phyloP scores from a whole-genome alignment of 2,113 vertebrate species.

The Mugil cephalus region DNA sequence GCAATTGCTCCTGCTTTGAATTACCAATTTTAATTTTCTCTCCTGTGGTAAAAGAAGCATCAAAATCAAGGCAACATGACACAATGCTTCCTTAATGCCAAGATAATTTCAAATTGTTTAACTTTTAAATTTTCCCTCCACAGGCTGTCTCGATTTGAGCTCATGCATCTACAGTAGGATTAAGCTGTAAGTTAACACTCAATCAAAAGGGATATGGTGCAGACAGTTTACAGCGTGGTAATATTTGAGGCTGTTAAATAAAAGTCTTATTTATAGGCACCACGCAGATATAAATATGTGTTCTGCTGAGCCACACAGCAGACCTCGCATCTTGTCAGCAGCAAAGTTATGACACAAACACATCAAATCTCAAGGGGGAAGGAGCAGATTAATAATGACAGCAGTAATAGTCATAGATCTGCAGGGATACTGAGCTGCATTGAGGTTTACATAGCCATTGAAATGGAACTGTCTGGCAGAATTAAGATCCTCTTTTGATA shows the following conservation, averaged over 20 bases:
- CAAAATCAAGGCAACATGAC: too few species aligned
- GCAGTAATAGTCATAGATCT: slow-evolving; percentile 10
- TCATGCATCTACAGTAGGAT: too few species aligned
- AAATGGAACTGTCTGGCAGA: slow-evolving; percentile 50
- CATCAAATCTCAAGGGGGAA: slow-evolving; percentile 19
- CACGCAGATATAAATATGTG: background rate
- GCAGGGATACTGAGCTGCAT: slow-evolving; percentile 27
- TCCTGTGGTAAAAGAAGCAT: too few species aligned
- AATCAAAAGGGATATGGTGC: slow-evolving; percentile 6
- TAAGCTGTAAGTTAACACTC: slow-evolving; percentile 4
- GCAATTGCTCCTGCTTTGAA: too few species aligned
- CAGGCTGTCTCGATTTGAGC: too few species aligned
- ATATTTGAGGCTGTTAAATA: background rate
- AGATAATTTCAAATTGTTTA: too few species aligned
- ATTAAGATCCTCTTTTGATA: slow-evolving; percentile 22
- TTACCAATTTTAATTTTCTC: too few species aligned
- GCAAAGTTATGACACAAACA: slow-evolving; percentile 22
- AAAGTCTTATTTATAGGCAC: slow-evolving; percentile 16
- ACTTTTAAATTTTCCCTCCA: too few species aligned
- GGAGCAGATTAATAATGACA: slow-evolving; percentile 52
- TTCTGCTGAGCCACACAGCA: background rate
- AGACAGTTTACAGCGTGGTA: background rate
- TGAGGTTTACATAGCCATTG: slow-evolving; percentile 19
- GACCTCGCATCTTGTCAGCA: background rate
- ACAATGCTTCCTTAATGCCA: too few species aligned